Base-by-base conservation (phyloP, 2,797 vertebrate species). In the Sebastolobus alascanus region DNA sequence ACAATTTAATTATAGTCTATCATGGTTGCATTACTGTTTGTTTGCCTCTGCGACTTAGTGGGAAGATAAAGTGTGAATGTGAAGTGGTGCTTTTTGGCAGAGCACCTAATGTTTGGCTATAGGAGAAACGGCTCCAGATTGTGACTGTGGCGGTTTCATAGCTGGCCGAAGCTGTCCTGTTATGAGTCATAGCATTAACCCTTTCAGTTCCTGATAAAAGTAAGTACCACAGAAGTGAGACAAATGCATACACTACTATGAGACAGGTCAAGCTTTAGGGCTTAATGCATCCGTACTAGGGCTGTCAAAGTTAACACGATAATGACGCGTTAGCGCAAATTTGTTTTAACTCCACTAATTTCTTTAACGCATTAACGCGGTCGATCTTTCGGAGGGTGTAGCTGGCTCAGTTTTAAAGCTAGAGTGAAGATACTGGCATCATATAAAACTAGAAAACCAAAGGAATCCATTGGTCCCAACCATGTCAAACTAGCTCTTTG, bases 1-100 rank as follows among this genome's bases (percentile, higher is more conserved):
- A 89, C 91, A 90, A 94, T 89, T 88, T 92, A 91, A 92, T 89
- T 87, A 92, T 90, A 92, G 89, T 78, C 80, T 25, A 46, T 84
- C 72, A 55, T 64, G 52, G 66, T 64, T 78, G 81, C 69, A 74
- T 29, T 73, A 35, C 73, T 88, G 78, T 87, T 92, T 92, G 82
- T 90, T 90, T 88, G 89, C 77, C 71, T 89, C 22, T 70, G 64
- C 82, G 81, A 88, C 46, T 55, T 55, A 85, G 85, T 88, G 85
- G 90, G 86, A 87, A 86, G 89, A 91, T 77, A 82, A 92, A 67
- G 88, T 91, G 84, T 85, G 85, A 91, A 93, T 82, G 52, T 78
- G 79, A 87, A 87, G 84, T 86, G 84, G 85, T 83, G 83, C 78
- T 88, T 90, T 91, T 80, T 89, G 89, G 88, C 78, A 79, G 67